Evolutionary conservation across 2,797 vertebrate genomes (phyloP), one percentile per base, ranked within the genome.

Genomic region (Acrossocheilus fasciatus): DNA sequence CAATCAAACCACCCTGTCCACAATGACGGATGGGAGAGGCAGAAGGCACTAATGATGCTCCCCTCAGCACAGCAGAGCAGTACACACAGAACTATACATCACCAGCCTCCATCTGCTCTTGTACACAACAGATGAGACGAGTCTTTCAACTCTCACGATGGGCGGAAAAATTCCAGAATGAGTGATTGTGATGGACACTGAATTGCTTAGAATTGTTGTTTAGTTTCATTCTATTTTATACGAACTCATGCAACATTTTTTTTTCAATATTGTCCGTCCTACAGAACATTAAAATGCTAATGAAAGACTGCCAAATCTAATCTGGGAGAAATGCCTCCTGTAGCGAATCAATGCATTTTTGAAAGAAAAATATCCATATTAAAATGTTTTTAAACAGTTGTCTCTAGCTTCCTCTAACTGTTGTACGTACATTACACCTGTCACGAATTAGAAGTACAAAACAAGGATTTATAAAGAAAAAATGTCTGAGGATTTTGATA

Each of bases 31-130:
- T 83, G 66, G 66, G 41, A 74, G 50, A 82, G 85, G 80, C 43
- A n/a, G 52, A 26, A 30, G 34, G 54, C 20, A n/a, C 10, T 86
- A 89, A 87, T 83, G 79, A 86, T 41, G 54, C 78, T 80, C 75
- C 39, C 69, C 20, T 81, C 59, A 69, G 81, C 57, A 77, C 47
- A 62, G 50, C 41, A 81, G 50, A 86, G 73, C 82, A 41, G 62
- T 62, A 39, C 62, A 43, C 69, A 80, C 18, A 54, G 59, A 75
- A 70, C 81, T 74, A 72, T 86, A 83, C 62, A 81, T 88, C 82
- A 84, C 70, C 79, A 90, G 82, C 30, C 80, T 76, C 62, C 72
- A 81, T 45, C 89, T 88, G 78, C 54, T 89, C 26, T 45, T n/a
- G 26, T 74, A 47, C 5, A 15, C 78, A 12, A 78, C 54, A 36